These are phyloP conservation scores for Eudyptes chrysolophus DNA, from an alignment of 2,113 vertebrate species.

Conservation along the genomic window DNA sequence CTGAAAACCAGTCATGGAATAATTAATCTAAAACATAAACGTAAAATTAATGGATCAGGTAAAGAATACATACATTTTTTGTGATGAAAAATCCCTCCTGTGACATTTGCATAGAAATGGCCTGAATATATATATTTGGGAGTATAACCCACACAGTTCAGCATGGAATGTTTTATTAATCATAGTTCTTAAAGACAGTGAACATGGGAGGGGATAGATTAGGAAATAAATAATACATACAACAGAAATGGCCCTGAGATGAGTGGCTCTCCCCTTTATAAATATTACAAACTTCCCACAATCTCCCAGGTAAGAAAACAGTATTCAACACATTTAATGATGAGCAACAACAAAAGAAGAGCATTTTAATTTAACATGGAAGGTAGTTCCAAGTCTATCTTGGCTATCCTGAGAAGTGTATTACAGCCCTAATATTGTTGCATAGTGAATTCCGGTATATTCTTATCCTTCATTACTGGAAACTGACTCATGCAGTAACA, in stretches of 20 bases:
- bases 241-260: constrained; percentile 75
- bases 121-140: constrained; percentile 65
- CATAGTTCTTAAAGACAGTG: constrained; percentile 74
- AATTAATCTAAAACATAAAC: constrained; percentile 50
- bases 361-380: constrained; percentile 70
- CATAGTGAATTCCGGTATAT: neutral
- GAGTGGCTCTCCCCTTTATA: constrained; percentile 76
- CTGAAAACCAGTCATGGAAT: constrained; percentile 37
- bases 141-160: constrained; percentile 63
- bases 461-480: constrained; percentile 36
- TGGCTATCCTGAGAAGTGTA: neutral
- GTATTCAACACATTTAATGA: constrained; percentile 70
- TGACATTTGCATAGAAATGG: constrained; percentile 58
- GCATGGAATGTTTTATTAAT: constrained; percentile 80
- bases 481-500: constrained; percentile 5
- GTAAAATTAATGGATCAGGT: constrained; percentile 30
- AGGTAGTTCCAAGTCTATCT: constrained; percentile 13
- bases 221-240: constrained; percentile 80
- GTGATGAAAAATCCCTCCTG: constrained; percentile 30
- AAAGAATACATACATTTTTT: constrained; percentile 7
- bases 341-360: constrained; percentile 66
- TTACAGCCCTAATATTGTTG: neutral
- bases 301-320: constrained; percentile 72
- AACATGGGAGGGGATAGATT: constrained; percentile 69
- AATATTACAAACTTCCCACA: constrained; percentile 76